phyloP scores from a whole-genome alignment of 2,113 vertebrate genomes.

The Machaerirhynchus nigripectus region DNA sequence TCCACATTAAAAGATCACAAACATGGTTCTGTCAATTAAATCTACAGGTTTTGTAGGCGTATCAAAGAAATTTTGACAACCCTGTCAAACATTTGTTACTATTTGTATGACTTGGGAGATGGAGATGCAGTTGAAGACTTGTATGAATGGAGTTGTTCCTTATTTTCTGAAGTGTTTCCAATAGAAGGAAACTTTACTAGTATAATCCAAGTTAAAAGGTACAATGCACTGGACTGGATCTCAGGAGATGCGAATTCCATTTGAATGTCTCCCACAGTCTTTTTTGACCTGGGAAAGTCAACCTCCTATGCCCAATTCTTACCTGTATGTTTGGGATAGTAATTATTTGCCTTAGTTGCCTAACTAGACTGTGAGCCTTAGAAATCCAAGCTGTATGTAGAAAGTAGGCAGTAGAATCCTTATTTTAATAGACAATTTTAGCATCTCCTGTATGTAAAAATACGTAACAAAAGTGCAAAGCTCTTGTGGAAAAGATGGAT shows the following conservation, averaged over 20 bases:
- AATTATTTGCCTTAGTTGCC: not conserved
- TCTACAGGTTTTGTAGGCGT: not conserved
- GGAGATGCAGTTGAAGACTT: not conserved
- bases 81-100: not conserved
- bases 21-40: not conserved
- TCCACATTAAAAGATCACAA: not conserved
- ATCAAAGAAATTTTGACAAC: not conserved
- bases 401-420: not conserved
- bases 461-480: not conserved
- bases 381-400: not conserved
- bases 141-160: not conserved
- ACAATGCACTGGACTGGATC: not conserved
- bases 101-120: not conserved
- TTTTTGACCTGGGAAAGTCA: not conserved
- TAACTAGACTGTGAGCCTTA: not conserved
- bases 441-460: not conserved
- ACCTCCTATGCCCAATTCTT: not conserved
- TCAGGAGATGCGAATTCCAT: not conserved
- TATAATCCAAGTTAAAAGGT: not conserved
- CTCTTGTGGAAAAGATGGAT: not conserved
- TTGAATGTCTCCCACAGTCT: not conserved
- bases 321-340: not conserved
- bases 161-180: not conserved
- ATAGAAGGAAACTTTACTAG: not conserved
- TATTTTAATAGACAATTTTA: not conserved